Conservation (phyloP, 2,113 vertebrate species). For the Rhinolophus ferrumequinum region DNA sequence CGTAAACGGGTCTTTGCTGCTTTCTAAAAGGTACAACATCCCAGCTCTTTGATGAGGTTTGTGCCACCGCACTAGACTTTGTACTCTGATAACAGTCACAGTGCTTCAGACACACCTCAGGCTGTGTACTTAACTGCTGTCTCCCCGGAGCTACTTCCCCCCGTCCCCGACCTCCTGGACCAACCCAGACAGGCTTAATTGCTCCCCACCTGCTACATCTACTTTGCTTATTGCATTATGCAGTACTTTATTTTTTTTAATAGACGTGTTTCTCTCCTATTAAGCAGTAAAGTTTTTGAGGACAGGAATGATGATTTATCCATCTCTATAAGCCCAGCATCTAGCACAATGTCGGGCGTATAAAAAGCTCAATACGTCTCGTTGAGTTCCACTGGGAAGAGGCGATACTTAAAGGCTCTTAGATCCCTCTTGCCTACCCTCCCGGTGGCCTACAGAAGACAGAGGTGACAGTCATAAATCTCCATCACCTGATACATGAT, state of each 20-base stretch:
- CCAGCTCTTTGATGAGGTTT: neutral
- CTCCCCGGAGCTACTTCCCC: neutral
- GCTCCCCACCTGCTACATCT: neutral
- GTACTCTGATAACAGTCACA: neutral
- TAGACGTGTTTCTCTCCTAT: neutral
- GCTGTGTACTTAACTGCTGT: neutral
- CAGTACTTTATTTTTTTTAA: neutral
- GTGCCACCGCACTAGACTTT: neutral
- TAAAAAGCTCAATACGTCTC: neutral
- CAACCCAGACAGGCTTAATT: neutral
- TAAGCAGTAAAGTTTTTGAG: neutral
- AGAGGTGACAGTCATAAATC: neutral
- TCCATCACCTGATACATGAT: neutral
- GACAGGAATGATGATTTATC: neutral
- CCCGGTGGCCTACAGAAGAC: neutral
- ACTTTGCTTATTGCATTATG: neutral
- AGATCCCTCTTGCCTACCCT: neutral
- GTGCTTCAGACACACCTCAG: neutral
- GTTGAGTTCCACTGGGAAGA: neutral
- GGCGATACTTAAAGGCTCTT: neutral
- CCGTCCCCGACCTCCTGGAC: neutral
- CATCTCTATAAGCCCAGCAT: neutral
- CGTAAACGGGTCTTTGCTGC: neutral
- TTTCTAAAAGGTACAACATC: neutral
- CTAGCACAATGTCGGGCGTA: neutral